Conservation (phyloP, 2,113 vertebrate species). For the Etia nguti region DNA sequence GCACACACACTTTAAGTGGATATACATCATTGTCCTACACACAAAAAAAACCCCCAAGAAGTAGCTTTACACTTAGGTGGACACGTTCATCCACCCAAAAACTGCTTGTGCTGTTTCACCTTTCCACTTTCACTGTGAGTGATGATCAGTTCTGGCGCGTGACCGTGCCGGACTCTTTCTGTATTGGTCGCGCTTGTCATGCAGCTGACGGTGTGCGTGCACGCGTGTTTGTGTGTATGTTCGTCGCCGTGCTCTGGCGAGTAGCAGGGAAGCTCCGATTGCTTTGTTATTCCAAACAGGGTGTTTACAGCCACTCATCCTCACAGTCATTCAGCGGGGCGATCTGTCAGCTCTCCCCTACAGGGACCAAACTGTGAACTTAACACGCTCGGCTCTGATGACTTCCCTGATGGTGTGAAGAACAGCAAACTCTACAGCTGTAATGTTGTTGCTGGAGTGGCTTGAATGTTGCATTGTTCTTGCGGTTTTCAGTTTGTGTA, state of each 20-base stretch:
- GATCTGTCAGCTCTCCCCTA: slow-evolving; percentile 35
- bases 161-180: slow-evolving; percentile 38
- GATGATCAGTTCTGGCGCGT: slow-evolving; percentile 49
- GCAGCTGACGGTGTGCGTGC: slow-evolving; percentile 28
- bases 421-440: slow-evolving; percentile 39
- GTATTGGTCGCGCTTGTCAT: slow-evolving; percentile 49
- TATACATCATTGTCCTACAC: neutral
- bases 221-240: neutral
- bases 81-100: neutral
- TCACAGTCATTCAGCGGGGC: slow-evolving; percentile 27
- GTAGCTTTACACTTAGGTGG: neutral
- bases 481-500: neutral
- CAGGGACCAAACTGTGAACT: slow-evolving; percentile 53
- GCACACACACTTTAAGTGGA: neutral
- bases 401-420: slow-evolving; percentile 43
- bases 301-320: slow-evolving; percentile 41
- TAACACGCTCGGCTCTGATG: slow-evolving; percentile 51
- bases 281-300: slow-evolving; percentile 67
- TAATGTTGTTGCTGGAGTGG: slow-evolving; percentile 47
- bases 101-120: slow-evolving; percentile 22
- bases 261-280: slow-evolving; percentile 26
- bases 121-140: slow-evolving; percentile 43
- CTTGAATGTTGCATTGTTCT: slow-evolving; percentile 60
- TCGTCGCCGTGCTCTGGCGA: slow-evolving; percentile 2
- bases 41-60: neutral